Percentiles rank a stretch among this genome's conserved stretches.
Conservation (phyloP, 2,888 invertebrate species). For the Cosmopolites sordidus region DNA sequence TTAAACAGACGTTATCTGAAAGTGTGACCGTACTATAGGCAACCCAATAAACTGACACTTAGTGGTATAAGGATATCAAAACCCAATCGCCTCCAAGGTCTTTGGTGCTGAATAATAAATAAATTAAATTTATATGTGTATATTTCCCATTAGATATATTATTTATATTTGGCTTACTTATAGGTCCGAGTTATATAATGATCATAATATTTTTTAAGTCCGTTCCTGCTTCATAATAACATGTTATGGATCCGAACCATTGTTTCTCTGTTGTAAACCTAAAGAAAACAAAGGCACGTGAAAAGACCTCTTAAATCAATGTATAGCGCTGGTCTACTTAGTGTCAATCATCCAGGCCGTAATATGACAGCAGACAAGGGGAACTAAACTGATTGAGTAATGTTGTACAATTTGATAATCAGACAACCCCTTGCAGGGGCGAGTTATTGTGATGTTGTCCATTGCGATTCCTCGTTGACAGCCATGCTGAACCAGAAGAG, state of each 20-base stretch:
- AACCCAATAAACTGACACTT: too few species aligned
- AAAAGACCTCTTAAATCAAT: slow-evolving; percentile 18
- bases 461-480: slow-evolving; percentile 1
- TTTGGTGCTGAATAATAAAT: too few species aligned
- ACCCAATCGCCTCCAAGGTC: too few species aligned
- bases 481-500: too few species aligned
- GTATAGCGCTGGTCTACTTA: slow-evolving; percentile 19
- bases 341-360: slow-evolving; percentile 21
- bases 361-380: slow-evolving; percentile 18
- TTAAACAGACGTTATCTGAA: too few species aligned
- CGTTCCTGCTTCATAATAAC: not conserved
- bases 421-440: slow-evolving; percentile 16
- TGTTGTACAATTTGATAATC: slow-evolving; percentile 20
- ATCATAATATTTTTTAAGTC: not conserved
- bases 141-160: too few species aligned
- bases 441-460: slow-evolving; percentile 12
- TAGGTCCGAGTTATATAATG: too few species aligned
- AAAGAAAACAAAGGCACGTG: slow-evolving; percentile 22
- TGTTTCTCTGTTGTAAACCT: slow-evolving; percentile 18
- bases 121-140: too few species aligned
- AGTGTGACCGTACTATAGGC: too few species aligned
- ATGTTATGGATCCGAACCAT: slow-evolving; percentile 6
- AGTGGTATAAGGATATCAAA: too few species aligned
- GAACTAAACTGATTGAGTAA: slow-evolving; percentile 15
- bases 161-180: too few species aligned